phyloP scores from a whole-genome alignment of 2,888 invertebrate genomes.

The Galeruca laticollis region DNA sequence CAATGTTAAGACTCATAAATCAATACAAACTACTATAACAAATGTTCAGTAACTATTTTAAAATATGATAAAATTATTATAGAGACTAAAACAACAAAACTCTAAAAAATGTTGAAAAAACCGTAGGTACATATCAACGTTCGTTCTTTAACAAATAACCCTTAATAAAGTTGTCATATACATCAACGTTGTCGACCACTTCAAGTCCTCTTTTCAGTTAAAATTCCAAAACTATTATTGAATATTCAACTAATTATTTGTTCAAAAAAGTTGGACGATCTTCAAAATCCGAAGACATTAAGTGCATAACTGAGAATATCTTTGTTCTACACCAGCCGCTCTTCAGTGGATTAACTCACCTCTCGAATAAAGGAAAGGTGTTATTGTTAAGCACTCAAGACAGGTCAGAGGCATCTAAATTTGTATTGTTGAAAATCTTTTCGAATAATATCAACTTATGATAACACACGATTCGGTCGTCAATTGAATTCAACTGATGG shows the following conservation, averaged over 20 bases:
- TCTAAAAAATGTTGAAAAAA: neutral
- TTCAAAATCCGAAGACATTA: constrained; percentile 56
- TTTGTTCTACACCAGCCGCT: constrained; percentile 41
- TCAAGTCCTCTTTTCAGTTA: constrained; percentile 25
- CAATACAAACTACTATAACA: no score
- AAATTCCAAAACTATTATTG: constrained; percentile 29
- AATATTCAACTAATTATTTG: constrained; percentile 38
- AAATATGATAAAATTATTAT: no score
- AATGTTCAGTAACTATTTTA: no score
- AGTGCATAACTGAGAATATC: constrained; percentile 59
- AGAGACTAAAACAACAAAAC: constrained; percentile 6
- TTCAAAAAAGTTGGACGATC: constrained; percentile 31
- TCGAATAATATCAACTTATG: constrained; percentile 45
- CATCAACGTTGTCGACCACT: constrained; percentile 23
- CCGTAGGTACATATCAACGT: neutral
- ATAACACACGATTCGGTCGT: constrained; percentile 30
- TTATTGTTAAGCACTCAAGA: constrained; percentile 53
- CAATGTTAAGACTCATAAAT: no score
- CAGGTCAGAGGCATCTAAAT: constrained; percentile 48
- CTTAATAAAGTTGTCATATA: constrained; percentile 34
- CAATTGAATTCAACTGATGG: constrained; percentile 5
- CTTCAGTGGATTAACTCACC: constrained; percentile 60
- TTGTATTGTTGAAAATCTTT: constrained; percentile 42
- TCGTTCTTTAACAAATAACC: constrained; percentile 7
- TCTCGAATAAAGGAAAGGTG: constrained; percentile 47